Evolutionary conservation across 2,888 invertebrate genomes (phyloP), one percentile per base, ranked within the genome.

Genomic region (Cheilosia vulpina): DNA sequence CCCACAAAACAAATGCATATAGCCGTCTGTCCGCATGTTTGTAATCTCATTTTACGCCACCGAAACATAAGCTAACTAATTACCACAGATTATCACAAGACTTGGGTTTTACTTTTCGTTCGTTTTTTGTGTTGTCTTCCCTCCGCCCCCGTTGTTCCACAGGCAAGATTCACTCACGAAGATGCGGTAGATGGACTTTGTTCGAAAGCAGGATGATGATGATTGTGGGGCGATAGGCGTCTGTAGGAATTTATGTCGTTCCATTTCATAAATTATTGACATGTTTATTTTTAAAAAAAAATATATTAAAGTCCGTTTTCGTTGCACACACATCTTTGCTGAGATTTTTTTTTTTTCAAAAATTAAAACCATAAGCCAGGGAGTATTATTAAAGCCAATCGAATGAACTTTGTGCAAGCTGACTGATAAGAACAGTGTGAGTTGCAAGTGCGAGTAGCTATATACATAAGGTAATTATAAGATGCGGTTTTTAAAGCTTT

Each of bases 11-110:
- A 78, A 76, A 76, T 66, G 50, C 69, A 73, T 38, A 38, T 50
- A 60, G 69, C 71, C 45, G 77, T 82, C 81, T 78, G 82, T 87
- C 82, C 87, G 82, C 82, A 82, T 87, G 82, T 87, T 87, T 87
- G 82, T 87, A 78, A 87, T 87, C 87, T 87, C 78, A 87, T 87
- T 87, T 87, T 52, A 73, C 82, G 87, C 82, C 82, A 82, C 82
- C 72, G 77, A 82, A 87, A 87, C 87, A 87, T 82, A 78, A 87
- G 87, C 87, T 78, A 82, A 87, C 87, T 87, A 87, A 87, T 87
- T 87, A 87, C 87, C 82, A 82, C 87, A 87, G 82, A 87, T 87
- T 87, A 87, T 87, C 87, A 82, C 83, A 69, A 73, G 72, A 58
- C 53, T 71, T 75, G 52, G 43, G 4, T 13, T 62, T 75, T 63